Evolutionary conservation across 1,140 invertebrate species (phyloP), one percentile per base, ranked within the genome.

Genomic region (Anthonomus grandis): DNA sequence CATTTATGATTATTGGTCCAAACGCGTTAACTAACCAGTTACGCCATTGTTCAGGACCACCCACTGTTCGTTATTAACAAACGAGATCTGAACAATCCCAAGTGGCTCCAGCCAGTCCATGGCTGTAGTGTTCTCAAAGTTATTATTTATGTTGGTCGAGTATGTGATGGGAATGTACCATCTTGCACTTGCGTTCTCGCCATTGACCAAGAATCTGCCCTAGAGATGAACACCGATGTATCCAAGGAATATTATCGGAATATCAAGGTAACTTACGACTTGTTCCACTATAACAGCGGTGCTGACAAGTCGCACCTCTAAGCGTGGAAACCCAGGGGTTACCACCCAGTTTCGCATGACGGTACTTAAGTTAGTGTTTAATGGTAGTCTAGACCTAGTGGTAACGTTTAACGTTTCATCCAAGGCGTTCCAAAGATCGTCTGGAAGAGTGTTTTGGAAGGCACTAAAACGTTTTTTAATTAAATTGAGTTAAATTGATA

Each of bases 21-120:
- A 34, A 34, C 31, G 4, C 13, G 4, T 4, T 22, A 4, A 22
- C 37, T 65, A 68, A 84, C 84, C 84, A 47, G 82, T 81, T 65
- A 84, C 75, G 67, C 83, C 78, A 15, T 86, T 60, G 61, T 90
- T 90, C 4, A 85, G 77, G 50, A 91, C 74, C 4, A 88, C 66
- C 84, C 86, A 91, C n/a, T 78, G 71, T 22, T 79, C 65, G 45
- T 64, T 68, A 6, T 12, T 41, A 4, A 52, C 23, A 21, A 0
- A 15, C 6, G 36, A 8, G n/a, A 51, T 21, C 18, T n/a, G 8
- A 19, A 44, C 19, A 22, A 25, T 57, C 21, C 63, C 31, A 1
- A 45, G 64, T 0, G 62, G 18, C 34, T 55, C 53, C 6, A 77
- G 46, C 74, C 77, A 82, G 3, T 75, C 50, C 60, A 70, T 69